A percentile compares a stretch with the other conserved stretches of the same genome.
phyloP scores from a whole-genome alignment of 2,113 vertebrate genomes.

The Montifringilla adamsi region DNA sequence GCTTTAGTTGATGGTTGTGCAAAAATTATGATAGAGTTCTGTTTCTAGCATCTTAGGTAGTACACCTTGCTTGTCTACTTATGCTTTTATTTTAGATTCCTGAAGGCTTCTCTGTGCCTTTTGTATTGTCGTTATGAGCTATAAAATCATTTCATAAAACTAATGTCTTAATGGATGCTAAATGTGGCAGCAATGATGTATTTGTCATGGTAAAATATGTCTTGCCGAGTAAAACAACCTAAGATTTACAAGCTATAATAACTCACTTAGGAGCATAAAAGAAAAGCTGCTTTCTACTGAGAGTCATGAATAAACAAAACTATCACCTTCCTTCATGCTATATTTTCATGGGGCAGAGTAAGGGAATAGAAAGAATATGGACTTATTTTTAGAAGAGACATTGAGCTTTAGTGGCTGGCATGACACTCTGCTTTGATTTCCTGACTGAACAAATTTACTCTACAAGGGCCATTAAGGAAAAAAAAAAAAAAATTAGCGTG shows the following conservation, averaged over 20 bases:
- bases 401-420: constrained; percentile 15
- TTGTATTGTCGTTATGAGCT: neutral
- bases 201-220: neutral
- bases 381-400: neutral
- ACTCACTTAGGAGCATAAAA: neutral
- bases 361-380: neutral
- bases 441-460: constrained; percentile 23
- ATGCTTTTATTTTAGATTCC: neutral
- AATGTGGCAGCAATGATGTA: neutral
- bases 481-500: neutral
- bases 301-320: neutral
- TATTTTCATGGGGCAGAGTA: neutral
- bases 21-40: neutral
- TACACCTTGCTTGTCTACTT: neutral
- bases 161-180: neutral
- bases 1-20: neutral
- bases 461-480: neutral
- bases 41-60: neutral
- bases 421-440: constrained; percentile 31
- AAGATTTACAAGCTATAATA: neutral
- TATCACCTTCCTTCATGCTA: neutral
- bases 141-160: neutral
- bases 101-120: neutral
- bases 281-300: neutral
- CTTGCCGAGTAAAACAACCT: neutral